Evolutionary conservation across 2,888 invertebrate genomes (phyloP), one percentile per base, ranked within the genome.

Genomic region (Taenaris catops): DNA sequence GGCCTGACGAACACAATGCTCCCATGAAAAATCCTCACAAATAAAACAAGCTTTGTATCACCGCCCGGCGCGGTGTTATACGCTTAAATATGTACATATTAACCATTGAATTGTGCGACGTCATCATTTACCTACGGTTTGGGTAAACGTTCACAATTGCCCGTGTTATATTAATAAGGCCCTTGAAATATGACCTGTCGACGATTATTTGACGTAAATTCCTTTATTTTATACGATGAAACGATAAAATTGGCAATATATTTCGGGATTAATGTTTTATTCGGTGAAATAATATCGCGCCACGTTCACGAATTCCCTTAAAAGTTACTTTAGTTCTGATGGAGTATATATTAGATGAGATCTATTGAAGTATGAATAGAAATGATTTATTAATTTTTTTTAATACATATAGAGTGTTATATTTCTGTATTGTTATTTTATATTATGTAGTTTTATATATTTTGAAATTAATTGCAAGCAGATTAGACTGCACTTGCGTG

Each of bases 21-120:
- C 60, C 70, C 69, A 66, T 72, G 73, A 71, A 75, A 70, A 66
- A 75, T 72, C 61, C 56, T 47, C 54, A 64, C 69, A 68, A 73
- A 73, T 63, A 74, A 73, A 69, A 65, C 62, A 55, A 57, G 57
- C 54, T 58, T 58, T 53, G 55, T 52, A 56, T 49, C 50, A 45
- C 48, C 55, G 42, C 46, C 49, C 45, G 44, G 38, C 38, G 47
- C 44, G 21, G 53, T 51, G 42, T 46, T 56, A 46, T 55, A 58
- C 52, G 53, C 46, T 54, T 54, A 52, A 52, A 63, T 59, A 61
- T 59, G 58, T 56, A 55, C 55, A 58, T 51, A 53, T 52, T 52
- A 52, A 48, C 41, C 44, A 44, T 50, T 49, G 36, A 48, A 62
- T 56, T 47, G 43, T 44, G 63, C 64, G 31, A 38, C 50, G 64